Evolutionary conservation across 2,888 invertebrate genomes (phyloP).

Genomic region (Oxytorus armatus): DNA sequence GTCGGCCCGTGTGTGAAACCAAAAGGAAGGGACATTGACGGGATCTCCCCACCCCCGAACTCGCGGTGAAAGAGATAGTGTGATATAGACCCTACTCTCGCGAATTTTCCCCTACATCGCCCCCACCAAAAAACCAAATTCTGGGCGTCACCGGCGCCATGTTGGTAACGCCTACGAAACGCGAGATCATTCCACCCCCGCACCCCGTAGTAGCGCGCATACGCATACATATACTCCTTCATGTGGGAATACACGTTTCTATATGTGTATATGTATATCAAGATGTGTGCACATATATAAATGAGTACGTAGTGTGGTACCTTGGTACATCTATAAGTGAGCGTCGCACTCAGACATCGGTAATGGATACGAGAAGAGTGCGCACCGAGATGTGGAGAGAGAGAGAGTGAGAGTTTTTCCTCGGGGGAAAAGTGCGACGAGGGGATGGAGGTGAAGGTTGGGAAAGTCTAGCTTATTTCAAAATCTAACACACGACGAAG

Average conservation of each 20-base stretch:
- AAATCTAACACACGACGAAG: slow-evolving; percentile 78
- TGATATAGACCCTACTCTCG: slow-evolving; percentile 70
- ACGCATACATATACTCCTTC: slow-evolving; percentile 66
- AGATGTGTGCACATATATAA: slow-evolving; percentile 34
- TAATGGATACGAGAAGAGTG: slow-evolving; percentile 61
- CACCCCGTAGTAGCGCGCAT: slow-evolving; percentile 66
- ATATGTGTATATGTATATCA: slow-evolving; percentile 49
- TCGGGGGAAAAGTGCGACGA: slow-evolving; percentile 65
- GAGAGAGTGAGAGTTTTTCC: slow-evolving; percentile 61
- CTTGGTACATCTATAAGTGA: slow-evolving; percentile 58
- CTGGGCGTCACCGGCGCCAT: slow-evolving; percentile 81
- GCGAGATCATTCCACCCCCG: slow-evolving; percentile 77
- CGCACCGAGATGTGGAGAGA: slow-evolving; percentile 36
- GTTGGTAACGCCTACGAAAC: slow-evolving; percentile 82
- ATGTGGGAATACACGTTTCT: slow-evolving; percentile 10
- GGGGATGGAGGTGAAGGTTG: slow-evolving; percentile 43
- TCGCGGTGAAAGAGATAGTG: slow-evolving; percentile 50
- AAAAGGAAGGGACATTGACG: slow-evolving; percentile 50
- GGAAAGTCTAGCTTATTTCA: slow-evolving; percentile 77
- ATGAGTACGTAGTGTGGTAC: slow-evolving; percentile 28
- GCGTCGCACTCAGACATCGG: slow-evolving; percentile 64
- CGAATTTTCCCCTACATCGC: slow-evolving; percentile 76
- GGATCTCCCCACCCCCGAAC: slow-evolving; percentile 55
- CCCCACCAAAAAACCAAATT: slow-evolving; percentile 72
- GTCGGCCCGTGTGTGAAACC: slow-evolving; percentile 56